Percentiles rank a stretch among this genome's conserved stretches.
Evolutionary conservation across 2,113 vertebrate species (phyloP).

Genomic region (Sylvietta virens): DNA sequence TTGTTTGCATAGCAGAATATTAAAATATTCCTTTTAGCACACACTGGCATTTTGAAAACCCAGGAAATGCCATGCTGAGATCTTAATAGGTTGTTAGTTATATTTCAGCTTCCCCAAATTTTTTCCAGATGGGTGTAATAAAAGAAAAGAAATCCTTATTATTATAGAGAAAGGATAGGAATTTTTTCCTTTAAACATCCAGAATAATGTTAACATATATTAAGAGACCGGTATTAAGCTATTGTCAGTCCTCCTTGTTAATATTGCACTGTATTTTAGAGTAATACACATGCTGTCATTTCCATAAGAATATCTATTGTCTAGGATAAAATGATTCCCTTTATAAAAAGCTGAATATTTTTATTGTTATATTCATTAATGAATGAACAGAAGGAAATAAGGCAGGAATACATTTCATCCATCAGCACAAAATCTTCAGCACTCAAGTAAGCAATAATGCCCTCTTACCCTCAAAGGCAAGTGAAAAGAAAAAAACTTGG

Average conservation of each 20-base stretch:
- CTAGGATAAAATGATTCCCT: neutral
- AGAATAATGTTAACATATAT: neutral
- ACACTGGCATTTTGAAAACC: neutral
- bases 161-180: neutral
- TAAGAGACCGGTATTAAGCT: neutral
- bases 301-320: neutral
- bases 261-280: neutral
- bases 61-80: slow-evolving; percentile 18
- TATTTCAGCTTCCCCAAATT: neutral
- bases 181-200: neutral
- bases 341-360: neutral
- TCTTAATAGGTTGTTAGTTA: neutral
- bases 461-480: neutral
- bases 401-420: neutral
- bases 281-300: neutral
- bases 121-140: slow-evolving; percentile 6
- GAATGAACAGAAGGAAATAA: neutral
- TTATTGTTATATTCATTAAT: neutral
- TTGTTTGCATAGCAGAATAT: slow-evolving; percentile 60
- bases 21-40: slow-evolving; percentile 35
- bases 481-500: neutral
- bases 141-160: neutral
- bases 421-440: neutral
- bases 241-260: neutral
- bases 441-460: neutral